Evolutionary conservation across 1,140 invertebrate genomes (phyloP).

Genomic region (Campodea augens): DNA sequence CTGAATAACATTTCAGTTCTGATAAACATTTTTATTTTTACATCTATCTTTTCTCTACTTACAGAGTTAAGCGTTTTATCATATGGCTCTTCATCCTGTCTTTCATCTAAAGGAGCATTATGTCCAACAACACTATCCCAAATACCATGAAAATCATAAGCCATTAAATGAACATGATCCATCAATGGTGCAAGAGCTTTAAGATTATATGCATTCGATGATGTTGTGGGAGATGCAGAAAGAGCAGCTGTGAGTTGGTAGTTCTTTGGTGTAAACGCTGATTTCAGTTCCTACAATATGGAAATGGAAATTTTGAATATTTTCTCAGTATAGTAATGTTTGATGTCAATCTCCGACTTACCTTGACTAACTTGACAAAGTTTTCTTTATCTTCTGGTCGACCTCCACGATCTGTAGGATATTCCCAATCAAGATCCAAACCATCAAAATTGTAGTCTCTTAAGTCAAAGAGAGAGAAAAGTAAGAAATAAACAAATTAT

Average conservation of each 20-base stretch:
- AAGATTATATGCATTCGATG: slow-evolving; percentile 56
- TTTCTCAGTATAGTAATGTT: neutral
- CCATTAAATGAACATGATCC: slow-evolving; percentile 73
- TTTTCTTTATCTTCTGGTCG: slow-evolving; percentile 49
- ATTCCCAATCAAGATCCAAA: slow-evolving; percentile 60
- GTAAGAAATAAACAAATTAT: slow-evolving; percentile 2
- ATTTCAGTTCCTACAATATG: slow-evolving; percentile 34
- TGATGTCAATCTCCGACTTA: slow-evolving; percentile 19
- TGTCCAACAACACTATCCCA: slow-evolving; percentile 57
- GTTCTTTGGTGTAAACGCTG: slow-evolving; percentile 34
- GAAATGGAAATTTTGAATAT: neutral
- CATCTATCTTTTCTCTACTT: slow-evolving; percentile 20
- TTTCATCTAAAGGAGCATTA: slow-evolving; percentile 31
- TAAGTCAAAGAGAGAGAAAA: slow-evolving; percentile 17
- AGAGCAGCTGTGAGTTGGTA: slow-evolving; percentile 55
- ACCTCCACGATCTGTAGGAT: slow-evolving; percentile 53
- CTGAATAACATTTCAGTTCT: too few species aligned
- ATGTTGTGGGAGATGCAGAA: slow-evolving; percentile 44
- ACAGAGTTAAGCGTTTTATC: slow-evolving; percentile 17
- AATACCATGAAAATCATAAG: slow-evolving; percentile 72
- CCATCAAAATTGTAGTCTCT: slow-evolving; percentile 61
- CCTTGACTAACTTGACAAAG: slow-evolving; percentile 50
- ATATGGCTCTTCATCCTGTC: slow-evolving; percentile 6
- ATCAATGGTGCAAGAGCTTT: slow-evolving; percentile 44
- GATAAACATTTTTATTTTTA: too few species aligned